Conservation (phyloP, 2,888 invertebrate species). For the Eupithecia subfuscata region DNA sequence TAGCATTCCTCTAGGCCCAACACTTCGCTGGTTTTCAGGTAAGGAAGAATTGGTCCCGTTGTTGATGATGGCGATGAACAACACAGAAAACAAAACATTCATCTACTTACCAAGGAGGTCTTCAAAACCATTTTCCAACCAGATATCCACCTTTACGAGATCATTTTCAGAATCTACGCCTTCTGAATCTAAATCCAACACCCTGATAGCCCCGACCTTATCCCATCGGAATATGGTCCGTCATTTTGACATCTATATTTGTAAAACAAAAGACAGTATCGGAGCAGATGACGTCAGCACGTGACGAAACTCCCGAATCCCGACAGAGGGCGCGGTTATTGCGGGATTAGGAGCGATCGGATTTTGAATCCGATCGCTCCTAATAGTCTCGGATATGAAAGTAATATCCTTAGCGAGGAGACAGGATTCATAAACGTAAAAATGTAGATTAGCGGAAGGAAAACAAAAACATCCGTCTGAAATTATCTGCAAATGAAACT, state of each 20-base stretch:
- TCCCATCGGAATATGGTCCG: slow-evolving; percentile 24
- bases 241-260: slow-evolving; percentile 40
- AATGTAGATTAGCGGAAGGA: neutral
- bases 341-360: slow-evolving; percentile 68
- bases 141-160: slow-evolving; percentile 40
- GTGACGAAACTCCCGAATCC: slow-evolving; percentile 59
- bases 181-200: slow-evolving; percentile 36
- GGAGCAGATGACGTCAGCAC: slow-evolving; percentile 66
- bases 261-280: slow-evolving; percentile 55
- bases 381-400: slow-evolving; percentile 46
- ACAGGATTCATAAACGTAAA: neutral
- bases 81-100: neutral
- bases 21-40: no score
- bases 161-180: slow-evolving; percentile 40
- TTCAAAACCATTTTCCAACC: slow-evolving; percentile 16
- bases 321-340: slow-evolving; percentile 49
- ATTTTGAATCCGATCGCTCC: no score
- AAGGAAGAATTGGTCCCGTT: neutral
- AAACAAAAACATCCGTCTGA: neutral
- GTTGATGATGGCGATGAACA: neutral
- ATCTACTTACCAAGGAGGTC: slow-evolving; percentile 8
- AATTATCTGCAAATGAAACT: neutral
- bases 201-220: slow-evolving; percentile 8
- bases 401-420: neutral
- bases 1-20: no score